These are phyloP conservation scores for Eclectus roratus DNA, from an alignment of 2,113 vertebrate species.

Conservation along the genomic window DNA sequence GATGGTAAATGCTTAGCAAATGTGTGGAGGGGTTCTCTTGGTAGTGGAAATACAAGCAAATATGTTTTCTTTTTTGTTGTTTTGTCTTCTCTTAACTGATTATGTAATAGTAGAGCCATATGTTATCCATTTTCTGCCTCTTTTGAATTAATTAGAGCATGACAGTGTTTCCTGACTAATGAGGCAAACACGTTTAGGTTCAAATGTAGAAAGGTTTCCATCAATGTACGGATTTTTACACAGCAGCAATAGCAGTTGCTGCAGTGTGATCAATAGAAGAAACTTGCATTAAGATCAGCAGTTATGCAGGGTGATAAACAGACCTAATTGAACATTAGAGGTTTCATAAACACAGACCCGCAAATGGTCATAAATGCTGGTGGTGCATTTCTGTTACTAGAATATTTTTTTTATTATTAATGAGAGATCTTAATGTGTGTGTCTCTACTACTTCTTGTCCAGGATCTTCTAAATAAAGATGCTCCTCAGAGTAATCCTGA, in stretches of 20 bases:
- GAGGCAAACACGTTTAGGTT: slow-evolving; percentile 1
- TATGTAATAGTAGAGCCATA: neutral
- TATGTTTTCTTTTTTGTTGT: neutral
- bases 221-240: neutral
- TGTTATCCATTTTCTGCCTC: slow-evolving; percentile 28
- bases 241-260: neutral
- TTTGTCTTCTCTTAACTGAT: neutral
- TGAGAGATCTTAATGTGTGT: neutral
- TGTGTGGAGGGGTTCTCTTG: neutral
- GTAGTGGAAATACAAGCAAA: neutral
- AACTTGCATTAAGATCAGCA: neutral
- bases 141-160: slow-evolving; percentile 45
- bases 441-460: neutral
- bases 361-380: neutral
- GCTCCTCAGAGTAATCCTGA: neutral
- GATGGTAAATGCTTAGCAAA: neutral
- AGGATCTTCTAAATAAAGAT: neutral
- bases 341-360: neutral
- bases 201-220: slow-evolving; percentile 9
- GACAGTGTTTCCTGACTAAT: slow-evolving; percentile 45
- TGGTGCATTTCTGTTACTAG: neutral
- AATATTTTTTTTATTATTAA: neutral
- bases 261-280: neutral
- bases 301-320: neutral
- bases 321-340: neutral